A percentile compares a stretch with the other conserved stretches of the same genome.
Conservation (phyloP, 1,140 invertebrate genomes). For the Pantala flavescens region DNA sequence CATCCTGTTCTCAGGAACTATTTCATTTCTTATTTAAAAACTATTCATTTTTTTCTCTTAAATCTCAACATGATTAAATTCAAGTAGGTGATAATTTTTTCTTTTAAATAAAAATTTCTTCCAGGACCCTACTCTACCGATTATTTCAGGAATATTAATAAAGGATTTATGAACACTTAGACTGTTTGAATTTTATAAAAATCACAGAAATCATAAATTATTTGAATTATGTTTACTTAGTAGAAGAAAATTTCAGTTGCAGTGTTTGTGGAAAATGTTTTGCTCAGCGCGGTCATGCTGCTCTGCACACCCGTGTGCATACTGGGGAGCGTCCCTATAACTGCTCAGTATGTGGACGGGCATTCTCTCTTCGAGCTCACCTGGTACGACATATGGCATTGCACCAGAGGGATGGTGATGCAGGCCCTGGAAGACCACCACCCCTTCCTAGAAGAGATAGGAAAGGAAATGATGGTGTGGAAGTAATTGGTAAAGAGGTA, state of each 20-base stretch:
- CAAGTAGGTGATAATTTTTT: no score
- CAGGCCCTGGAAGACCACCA: not conserved
- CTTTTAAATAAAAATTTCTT: no score
- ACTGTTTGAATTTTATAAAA: no score
- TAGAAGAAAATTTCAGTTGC: slow-evolving; percentile 32
- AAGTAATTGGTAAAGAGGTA: not conserved
- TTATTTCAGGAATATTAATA: no score
- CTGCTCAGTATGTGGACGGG: slow-evolving; percentile 29
- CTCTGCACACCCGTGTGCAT: slow-evolving; percentile 48
- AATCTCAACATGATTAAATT: no score
- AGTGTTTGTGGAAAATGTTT: slow-evolving; percentile 51
- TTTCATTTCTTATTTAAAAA: slow-evolving; percentile 18
- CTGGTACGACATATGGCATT: not conserved
- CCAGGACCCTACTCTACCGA: no score
- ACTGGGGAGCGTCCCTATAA: slow-evolving; percentile 47
- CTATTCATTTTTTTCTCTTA: slow-evolving; percentile 29
- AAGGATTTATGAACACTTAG: no score
- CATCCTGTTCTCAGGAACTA: no score
- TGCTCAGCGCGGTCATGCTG: slow-evolving; percentile 48
- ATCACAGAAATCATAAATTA: no score
- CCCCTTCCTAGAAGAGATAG: not conserved
- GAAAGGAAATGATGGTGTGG: not conserved
- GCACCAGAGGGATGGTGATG: not conserved
- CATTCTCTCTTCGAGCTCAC: not conserved
- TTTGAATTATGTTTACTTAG: no score